Conservation (phyloP, 2,113 vertebrate genomes). For the Trematomus loennbergii region DNA sequence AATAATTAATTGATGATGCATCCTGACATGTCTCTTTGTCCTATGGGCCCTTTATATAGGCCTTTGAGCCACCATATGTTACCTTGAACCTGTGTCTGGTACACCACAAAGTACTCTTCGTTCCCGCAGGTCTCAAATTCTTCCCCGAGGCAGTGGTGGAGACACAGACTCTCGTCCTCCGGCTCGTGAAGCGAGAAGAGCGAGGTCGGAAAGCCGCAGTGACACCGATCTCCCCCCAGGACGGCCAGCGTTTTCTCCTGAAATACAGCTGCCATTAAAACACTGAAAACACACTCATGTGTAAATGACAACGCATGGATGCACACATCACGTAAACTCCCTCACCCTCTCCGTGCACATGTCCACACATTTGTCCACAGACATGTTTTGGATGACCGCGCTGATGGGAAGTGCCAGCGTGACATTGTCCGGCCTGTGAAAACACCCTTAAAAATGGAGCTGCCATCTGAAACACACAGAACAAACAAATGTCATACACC, state of each 20-base stretch:
- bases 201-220: constrained; percentile 92
- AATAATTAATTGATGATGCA: not conserved
- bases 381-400: constrained; percentile 89
- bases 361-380: constrained; percentile 96
- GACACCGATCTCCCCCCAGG: constrained; percentile 88
- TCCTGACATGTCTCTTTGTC: not conserved
- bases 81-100: constrained; percentile 99
- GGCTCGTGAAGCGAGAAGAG: constrained; percentile 93
- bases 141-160: constrained; percentile 88
- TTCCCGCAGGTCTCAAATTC: constrained; percentile 96
- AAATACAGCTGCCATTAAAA: constrained; percentile 34
- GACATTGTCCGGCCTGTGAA: constrained; percentile 90
- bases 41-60: not conserved
- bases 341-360: constrained; percentile 94
- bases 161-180: constrained; percentile 92
- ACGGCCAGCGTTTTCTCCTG: constrained; percentile 94
- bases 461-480: constrained; percentile 88
- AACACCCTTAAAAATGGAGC: constrained; percentile 95
- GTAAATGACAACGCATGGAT: not conserved
- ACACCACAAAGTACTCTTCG: constrained; percentile 90
- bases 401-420: constrained; percentile 90
- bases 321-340: not conserved
- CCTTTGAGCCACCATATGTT: constrained; percentile 32
- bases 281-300: not conserved
- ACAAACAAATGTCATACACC: constrained; percentile 32